Evolutionary conservation across 2,888 invertebrate species (phyloP).

Genomic region (Tanytarsus gracilentus): DNA sequence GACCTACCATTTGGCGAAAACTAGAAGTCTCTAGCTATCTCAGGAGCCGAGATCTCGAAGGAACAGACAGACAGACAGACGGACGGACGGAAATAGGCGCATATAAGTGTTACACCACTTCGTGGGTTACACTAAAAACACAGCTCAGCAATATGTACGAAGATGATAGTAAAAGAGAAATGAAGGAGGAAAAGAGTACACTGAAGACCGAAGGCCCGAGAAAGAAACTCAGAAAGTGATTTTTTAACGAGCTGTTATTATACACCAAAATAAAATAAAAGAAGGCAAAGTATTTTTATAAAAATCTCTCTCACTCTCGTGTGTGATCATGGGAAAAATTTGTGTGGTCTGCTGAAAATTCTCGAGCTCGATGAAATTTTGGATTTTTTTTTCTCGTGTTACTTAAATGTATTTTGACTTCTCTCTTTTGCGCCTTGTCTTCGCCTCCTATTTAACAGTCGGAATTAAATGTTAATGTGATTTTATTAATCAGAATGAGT

Average conservation of each 20-base stretch:
- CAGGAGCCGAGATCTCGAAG: no score
- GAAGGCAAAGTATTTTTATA: neutral
- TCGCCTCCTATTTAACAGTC: conserved; percentile 25
- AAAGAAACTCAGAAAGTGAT: conserved; percentile 16
- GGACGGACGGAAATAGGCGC: no score
- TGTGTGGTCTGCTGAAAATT: conserved; percentile 14
- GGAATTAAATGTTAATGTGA: conserved; percentile 24
- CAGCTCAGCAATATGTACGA: no score
- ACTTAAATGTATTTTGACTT: neutral
- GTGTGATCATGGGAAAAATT: conserved; percentile 3
- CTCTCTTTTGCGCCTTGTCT: conserved; percentile 16
- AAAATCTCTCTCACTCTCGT: conserved; percentile 3
- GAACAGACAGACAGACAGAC: no score
- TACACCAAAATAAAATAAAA: conserved; percentile 12
- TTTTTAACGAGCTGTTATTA: conserved; percentile 28
- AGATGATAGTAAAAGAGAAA: conserved; percentile 7
- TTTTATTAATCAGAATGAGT: conserved; percentile 22
- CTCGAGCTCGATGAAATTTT: neutral
- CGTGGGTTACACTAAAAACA: no score
- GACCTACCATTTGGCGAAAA: no score
- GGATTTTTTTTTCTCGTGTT: neutral
- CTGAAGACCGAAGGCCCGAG: no score
- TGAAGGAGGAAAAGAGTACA: neutral
- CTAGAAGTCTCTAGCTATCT: no score
- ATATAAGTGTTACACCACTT: no score